Evolutionary conservation across 2,797 vertebrate genomes (phyloP), one percentile per base, ranked within the genome.

Genomic region (Ctenopoma kingsleyae): DNA sequence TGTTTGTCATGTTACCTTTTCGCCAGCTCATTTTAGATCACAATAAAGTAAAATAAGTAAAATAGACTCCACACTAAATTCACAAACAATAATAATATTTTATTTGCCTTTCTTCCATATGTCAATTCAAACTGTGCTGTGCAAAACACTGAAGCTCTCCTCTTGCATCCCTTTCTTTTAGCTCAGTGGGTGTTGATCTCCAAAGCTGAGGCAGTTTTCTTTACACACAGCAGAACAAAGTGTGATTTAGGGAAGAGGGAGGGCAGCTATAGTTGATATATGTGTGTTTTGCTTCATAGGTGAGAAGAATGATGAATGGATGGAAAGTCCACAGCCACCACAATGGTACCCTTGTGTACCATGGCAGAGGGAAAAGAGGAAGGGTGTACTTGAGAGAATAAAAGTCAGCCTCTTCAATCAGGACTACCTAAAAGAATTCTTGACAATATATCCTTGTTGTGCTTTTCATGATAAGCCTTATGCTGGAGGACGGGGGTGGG

Each of bases 371-470:
- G 82, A 83, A 87, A 81, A 80, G 75, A 77, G 86, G 57, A 83
- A 84, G 82, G 80, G 87, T 82, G 89, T 81, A 81, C 87, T 89
- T 91, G 85, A 88, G 82, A 89, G 76, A 88, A 88, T 84, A 89
- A 89, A 91, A 90, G 88, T 89, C 89, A 76, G 88, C 88, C 89
- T 91, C 89, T 90, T 93, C 93, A 93, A 94, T 95, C 92, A 93
- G 91, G 81, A 88, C 89, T 86, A 88, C 87, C 88, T 90, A 89
- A 94, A 94, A 94, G 84, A 91, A 85, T 89, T 85, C 88, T 77
- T 90, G 91, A 93, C 92, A 93, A 87, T 94, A 94, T 93, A 91
- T 92, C 90, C 92, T 91, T 87, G 83, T 94, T 95, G 93, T 90
- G 88, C 85, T 86, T 84, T 32, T 88, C 79, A 82, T 90, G 93